Evolutionary conservation across 2,113 vertebrate genomes (phyloP).

Genomic region (Nannospalax galili): DNA sequence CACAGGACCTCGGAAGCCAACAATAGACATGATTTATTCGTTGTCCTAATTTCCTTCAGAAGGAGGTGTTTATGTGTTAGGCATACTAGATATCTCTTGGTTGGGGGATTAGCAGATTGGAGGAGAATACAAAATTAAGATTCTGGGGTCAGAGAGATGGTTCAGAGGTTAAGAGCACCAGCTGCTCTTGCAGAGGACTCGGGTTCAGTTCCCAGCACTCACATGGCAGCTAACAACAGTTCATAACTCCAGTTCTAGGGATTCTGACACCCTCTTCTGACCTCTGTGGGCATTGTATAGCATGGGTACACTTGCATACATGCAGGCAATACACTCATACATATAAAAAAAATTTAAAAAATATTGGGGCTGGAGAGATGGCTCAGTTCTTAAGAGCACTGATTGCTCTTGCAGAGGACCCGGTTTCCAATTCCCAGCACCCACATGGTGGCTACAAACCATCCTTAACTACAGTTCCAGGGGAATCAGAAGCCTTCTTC

Average conservation of each 20-base stretch:
- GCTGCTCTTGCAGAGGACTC: not conserved
- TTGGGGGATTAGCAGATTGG: not conserved
- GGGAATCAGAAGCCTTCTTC: too few relatives aligned
- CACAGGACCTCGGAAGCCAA: not conserved
- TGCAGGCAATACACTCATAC: not conserved
- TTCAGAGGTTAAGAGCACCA: not conserved
- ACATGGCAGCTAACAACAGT: not conserved
- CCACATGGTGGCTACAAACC: too few relatives aligned
- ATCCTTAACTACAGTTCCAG: too few relatives aligned
- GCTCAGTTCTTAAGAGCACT: too few relatives aligned
- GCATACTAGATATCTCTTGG: not conserved
- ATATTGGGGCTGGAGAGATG: not conserved
- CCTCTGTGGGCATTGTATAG: not conserved
- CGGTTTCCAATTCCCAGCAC: too few relatives aligned
- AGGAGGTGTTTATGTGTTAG: not conserved
- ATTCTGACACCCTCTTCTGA: not conserved
- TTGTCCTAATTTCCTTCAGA: not conserved
- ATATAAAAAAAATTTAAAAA: not conserved
- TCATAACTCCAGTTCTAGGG: not conserved
- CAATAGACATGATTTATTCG: not conserved
- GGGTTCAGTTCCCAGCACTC: not conserved
- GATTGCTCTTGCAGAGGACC: too few relatives aligned
- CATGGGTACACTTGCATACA: not conserved
- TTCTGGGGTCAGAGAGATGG: not conserved
- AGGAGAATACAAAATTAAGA: not conserved